Evolutionary conservation across 2,113 vertebrate species (phyloP), one percentile per base, ranked within the genome.

Genomic region (Dipodomys ordii): DNA sequence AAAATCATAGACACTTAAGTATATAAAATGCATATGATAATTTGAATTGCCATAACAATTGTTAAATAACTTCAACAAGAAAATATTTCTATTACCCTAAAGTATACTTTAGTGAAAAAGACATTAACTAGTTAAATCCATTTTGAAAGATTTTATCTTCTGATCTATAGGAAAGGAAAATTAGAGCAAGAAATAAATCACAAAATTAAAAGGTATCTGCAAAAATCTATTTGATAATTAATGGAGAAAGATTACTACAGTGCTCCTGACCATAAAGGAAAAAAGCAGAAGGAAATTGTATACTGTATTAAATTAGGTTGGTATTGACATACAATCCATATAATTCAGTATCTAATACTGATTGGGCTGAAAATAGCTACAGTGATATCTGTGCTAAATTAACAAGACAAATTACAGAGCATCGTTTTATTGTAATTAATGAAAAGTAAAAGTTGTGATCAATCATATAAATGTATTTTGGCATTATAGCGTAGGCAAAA

Each of bases 401-500:
- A 90, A 83, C 39, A 82, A 74, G 57, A 67, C 76, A 69, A 95
- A 85, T 82, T 78, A 28, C 7, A 69, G 28, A 88, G 64, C 4
- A 65, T 80, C 65, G 64, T 88, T 94, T 95, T 85, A 88, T 83
- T 94, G 62, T 7, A 79, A 64, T 64, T 92, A 80, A 91, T 80
- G 60, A 80, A 92, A 94, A 88, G 16, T 53, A 74, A 71, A 82
- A 10, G 3, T 74, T 86, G 5, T 13, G 32, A 80, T 94, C 76
- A 83, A 18, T 89, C 25, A 65, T 76, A 11, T 79, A 71, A 71
- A 57, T 80, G 6, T 46, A 78, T 64, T 86, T 94, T 88, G 90
- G 28, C 62, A 60, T 81, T 80, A 76, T 46, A 20, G 6, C 77
- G 22, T 80, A 28, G 2, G 49, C 11, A 84, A 25, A 77, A 72